Conservation (phyloP, 2,797 vertebrate species). For the Thaleichthys pacificus region DNA sequence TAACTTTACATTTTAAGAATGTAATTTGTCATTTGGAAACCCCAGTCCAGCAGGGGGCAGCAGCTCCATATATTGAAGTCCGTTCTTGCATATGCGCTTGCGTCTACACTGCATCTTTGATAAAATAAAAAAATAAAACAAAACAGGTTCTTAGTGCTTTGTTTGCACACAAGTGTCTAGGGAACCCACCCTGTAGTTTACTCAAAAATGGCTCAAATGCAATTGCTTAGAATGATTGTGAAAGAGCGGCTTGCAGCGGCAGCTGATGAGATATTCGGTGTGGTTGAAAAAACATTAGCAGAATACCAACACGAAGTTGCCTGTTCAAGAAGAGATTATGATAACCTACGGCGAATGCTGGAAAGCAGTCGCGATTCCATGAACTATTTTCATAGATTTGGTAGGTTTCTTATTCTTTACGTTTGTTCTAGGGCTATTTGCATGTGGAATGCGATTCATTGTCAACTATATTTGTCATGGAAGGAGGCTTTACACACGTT, state of each 20-base stretch:
- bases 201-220: conserved; percentile 10
- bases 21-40: background rate
- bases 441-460: too few relatives aligned
- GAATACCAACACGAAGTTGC: conserved; percentile 4
- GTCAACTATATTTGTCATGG: too few relatives aligned
- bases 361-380: background rate
- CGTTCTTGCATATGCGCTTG: too few relatives aligned
- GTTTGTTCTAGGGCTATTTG: background rate
- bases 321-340: conserved; percentile 1
- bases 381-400: background rate
- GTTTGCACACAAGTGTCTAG: too few relatives aligned
- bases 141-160: too few relatives aligned
- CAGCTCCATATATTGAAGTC: background rate
- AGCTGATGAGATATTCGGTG: conserved; percentile 18
- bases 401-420: background rate
- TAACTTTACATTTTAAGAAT: too few relatives aligned
- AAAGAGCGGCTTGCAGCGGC: conserved; percentile 7
- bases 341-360: background rate
- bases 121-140: too few relatives aligned
- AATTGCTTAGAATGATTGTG: background rate
- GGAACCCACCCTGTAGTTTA: background rate
- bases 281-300: conserved; percentile 20
- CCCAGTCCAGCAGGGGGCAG: background rate
- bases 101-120: too few relatives aligned
- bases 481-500: too few relatives aligned